A percentile compares a stretch with the other conserved stretches of the same genome.
These are phyloP conservation scores for Catostomus latipinnis DNA, from an alignment of 2,797 vertebrate genomes.

Conservation along the genomic window DNA sequence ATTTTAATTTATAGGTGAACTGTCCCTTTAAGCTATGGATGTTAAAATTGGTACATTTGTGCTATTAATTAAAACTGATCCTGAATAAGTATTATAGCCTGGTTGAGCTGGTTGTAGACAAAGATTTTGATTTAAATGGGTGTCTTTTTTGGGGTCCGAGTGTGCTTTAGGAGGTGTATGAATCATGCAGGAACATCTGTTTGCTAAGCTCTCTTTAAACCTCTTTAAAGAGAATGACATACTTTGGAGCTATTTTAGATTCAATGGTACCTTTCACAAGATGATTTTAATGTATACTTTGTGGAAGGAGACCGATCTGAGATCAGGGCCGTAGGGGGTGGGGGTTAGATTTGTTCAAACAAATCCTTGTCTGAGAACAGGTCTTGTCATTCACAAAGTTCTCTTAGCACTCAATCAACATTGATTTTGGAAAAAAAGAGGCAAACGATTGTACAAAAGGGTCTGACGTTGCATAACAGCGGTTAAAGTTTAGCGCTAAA, in stretches of 20 bases:
- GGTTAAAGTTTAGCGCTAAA: background rate
- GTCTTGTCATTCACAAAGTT: background rate
- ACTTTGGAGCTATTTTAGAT: background rate
- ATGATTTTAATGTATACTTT: too few species aligned
- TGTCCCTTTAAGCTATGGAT: background rate
- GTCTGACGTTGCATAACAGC: background rate
- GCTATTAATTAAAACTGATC: background rate
- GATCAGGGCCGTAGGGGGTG: too few species aligned
- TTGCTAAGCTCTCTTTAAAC: background rate
- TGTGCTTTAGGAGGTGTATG: background rate
- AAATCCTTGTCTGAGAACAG: background rate
- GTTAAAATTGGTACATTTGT: background rate
- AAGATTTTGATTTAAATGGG: background rate
- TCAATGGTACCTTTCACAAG: background rate
- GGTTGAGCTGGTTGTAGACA: background rate
- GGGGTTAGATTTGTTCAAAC: too few species aligned
- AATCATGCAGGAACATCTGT: constrained; percentile 5
- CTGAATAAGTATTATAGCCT: background rate
- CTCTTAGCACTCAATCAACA: background rate
- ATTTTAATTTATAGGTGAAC: too few species aligned
- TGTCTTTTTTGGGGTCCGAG: background rate
- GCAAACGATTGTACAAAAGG: background rate
- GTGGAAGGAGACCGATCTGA: too few species aligned
- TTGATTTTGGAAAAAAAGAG: background rate
- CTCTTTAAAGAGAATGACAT: background rate